Evolutionary conservation across 2,888 invertebrate genomes (phyloP), one percentile per base, ranked within the genome.

Genomic region (Pollenia labialis): DNA sequence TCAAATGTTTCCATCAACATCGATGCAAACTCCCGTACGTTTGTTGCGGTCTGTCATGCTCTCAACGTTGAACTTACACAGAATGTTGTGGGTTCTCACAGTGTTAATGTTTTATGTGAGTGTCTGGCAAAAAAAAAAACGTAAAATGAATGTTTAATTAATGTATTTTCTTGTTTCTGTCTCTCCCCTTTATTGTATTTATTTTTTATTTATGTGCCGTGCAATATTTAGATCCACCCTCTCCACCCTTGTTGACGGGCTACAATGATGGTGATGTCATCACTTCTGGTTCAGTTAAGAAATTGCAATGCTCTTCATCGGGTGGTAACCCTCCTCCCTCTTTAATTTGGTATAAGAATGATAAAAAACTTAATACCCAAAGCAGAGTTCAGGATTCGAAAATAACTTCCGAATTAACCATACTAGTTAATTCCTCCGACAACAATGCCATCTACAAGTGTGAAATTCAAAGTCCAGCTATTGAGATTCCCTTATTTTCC

Each of bases 361-460:
- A 93, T 50, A 92, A 92, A 77, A 91, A 92, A 46, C 60, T 92
- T 2, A 92, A 92, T 88, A 90, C 90, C 4, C 90, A 90, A 42
- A 87, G 90, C 7, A 92, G 91, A 83, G 60, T 91, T 6, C 88
- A 88, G 66, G 92, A 91, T 11, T 91, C 89, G 9, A 91, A 92
- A 75, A 91, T 93, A 14, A 87, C 84, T 58, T 92, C 92, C 0
- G 92, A 92, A 52, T 81, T 92, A 46, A 92, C 91, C 6, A 89
- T 92, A 7, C 74, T 92, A 75, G 91, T 92, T 1, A 92, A 92
- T 82, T 90, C 93, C 18, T 91, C 92, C 16, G 92, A 92, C 48
- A 92, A 92, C 66, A 91, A 92, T 87, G 92, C 93, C 75, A 92
- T 92, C 56, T 92, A 92, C 83, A 92, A 93, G 83, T 92, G 92